Conservation (phyloP, 2,797 vertebrate genomes). For the Danio albolineatus region DNA sequence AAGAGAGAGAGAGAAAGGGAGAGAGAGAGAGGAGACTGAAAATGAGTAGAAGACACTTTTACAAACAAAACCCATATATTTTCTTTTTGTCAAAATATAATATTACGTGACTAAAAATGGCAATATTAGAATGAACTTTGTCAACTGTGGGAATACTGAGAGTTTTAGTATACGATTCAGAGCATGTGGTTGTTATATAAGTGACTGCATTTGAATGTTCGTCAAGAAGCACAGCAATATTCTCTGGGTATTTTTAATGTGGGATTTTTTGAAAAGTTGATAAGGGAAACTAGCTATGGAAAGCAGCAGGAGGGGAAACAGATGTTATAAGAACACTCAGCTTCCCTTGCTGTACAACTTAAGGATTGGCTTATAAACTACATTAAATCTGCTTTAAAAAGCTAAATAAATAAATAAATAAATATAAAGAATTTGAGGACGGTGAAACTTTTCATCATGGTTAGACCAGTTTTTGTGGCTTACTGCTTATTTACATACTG, state of each 20-base stretch:
- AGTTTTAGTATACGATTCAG: not conserved
- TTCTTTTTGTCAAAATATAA: not conserved
- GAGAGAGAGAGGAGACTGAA: constrained; percentile 24
- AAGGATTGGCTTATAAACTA: too few species aligned
- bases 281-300: not conserved
- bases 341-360: constrained; percentile 2
- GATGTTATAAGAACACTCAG: not conserved
- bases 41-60: not conserved
- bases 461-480: not conserved
- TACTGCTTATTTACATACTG: too few species aligned
- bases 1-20: constrained; percentile 32
- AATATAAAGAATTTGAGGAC: not conserved
- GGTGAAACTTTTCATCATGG: not conserved
- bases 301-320: constrained; percentile 4
- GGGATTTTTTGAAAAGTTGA: not conserved
- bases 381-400: too few species aligned
- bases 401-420: not conserved
- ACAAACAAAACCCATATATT: not conserved
- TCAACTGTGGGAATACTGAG: not conserved
- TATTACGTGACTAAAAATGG: not conserved
- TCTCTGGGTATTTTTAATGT: not conserved
- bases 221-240: not conserved
- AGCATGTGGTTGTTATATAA: not conserved
- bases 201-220: not conserved
- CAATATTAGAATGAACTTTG: constrained; percentile 4